Evolutionary conservation across 2,888 invertebrate species (phyloP), one percentile per base, ranked within the genome.

Genomic region (Spatulosminthurus flaviceps): DNA sequence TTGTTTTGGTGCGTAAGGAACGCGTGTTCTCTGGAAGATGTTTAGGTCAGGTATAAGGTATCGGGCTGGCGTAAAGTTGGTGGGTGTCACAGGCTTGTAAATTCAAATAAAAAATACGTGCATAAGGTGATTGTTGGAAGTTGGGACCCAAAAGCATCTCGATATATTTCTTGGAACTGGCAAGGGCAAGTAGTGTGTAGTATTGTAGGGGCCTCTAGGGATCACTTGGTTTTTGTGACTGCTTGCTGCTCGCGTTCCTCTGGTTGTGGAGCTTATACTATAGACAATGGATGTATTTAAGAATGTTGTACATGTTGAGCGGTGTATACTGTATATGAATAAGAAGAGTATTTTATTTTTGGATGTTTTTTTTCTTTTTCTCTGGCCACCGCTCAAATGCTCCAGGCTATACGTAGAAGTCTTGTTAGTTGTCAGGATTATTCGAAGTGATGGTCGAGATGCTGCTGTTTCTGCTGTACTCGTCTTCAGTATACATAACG

Each of bases 401-500:
- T 75, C 34, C 34, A 75, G 75, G 75, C 64, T 64, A n/a, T n/a
- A 41, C 51, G n/a, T n/a, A 51, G 34, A 64, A 66, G 75, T 75
- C 75, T 75, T 75, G 64, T 74, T 75, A 75, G 64, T 61, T 75
- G 75, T 75, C 75, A 75, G 75, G 64, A 75, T 75, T 75, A 75
- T 64, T 64, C 75, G 41, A 75, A 66, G 75, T 29, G 75, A 75
- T 64, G 75, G 64, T 64, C 61, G 21, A 7, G 67, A 24, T 26
- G 67, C 67, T 67, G 67, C 67, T 74, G 74, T 42, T 74, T 61
- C 28, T 51, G 26, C 28, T 60, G 61, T 29, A 60, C 28, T 71
- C 42, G 42, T 24, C 34, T 42, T n/a, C n/a, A n/a, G n/a, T n/a
- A n/a, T n/a, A n/a, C n/a, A 21, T 42, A 21, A 64, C 28, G 67